Evolutionary conservation across 2,113 vertebrate genomes (phyloP), one percentile per base, ranked within the genome.

Genomic region (Hyaena hyaena): DNA sequence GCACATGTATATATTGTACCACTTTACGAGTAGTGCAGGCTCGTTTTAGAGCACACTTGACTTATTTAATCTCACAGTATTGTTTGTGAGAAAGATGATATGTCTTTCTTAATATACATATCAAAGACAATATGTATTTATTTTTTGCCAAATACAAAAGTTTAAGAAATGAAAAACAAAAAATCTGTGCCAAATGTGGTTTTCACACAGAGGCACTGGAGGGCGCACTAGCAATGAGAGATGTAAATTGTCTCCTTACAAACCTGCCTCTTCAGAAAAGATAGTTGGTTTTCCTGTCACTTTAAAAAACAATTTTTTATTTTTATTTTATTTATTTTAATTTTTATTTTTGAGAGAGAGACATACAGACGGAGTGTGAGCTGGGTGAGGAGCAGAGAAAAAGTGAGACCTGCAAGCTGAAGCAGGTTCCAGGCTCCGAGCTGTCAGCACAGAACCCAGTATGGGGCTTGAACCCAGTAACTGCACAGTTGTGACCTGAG

Each of bases 171-270:
- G n/a, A n/a, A 43, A 84, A 63, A 9, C 7, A 33, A n/a, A 76
- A 23, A 31, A 53, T 31, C 33, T 35, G 12, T 21, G 43, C 50
- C 68, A 55, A 21, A 8, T 96, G 97, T 5, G 96, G 96, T 97
- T 97, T 98, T 96, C 8, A 5, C 26, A 39, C 4, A 14, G 68
- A 97, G 97, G 97, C 99, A 95, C 99, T 98, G 97, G 99, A 98
- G 98, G 98, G 99, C 97, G 98, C 98, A 98, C 97, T 98, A 95
- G 97, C 95, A 97, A 98, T 96, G 93, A 55, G 93, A 98, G 98
- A 93, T 45, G 92, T 45, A 93, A 93, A 94, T 88, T 31, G 73
- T 93, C 95, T 15, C 58, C 76, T 73, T 90, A 23, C 26, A 80
- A 43, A 50, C 14, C 0, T 1, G 6, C 85, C 4, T 45, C 35